Percentiles rank a stretch among this genome's conserved stretches.
phyloP scores from a whole-genome alignment of 1,140 invertebrate genomes.

The Oryzaephilus surinamensis region DNA sequence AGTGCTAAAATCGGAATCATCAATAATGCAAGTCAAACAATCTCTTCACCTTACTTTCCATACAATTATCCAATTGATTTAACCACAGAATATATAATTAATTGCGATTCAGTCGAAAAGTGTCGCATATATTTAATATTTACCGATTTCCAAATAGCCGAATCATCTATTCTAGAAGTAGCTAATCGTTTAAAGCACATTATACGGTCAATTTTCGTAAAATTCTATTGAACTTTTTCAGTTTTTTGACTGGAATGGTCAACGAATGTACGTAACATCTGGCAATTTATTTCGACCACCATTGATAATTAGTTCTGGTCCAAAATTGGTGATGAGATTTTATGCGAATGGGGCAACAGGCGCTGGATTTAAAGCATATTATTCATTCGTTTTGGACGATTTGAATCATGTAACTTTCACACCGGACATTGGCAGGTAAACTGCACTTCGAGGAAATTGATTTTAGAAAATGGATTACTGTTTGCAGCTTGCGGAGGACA shows the following conservation, averaged over 20 bases:
- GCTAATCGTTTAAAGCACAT: constrained; percentile 13
- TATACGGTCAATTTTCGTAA: constrained; percentile 2
- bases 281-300: constrained; percentile 59
- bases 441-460: constrained; percentile 1
- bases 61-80: constrained; percentile 57
- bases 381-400: constrained; percentile 49
- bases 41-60: constrained; percentile 60
- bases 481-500: constrained; percentile 57
- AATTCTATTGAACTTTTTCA: constrained; percentile 27
- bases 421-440: constrained; percentile 44
- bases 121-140: constrained; percentile 56
- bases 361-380: constrained; percentile 56
- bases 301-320: constrained; percentile 52
- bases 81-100: constrained; percentile 54
- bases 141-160: constrained; percentile 57
- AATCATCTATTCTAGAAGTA: constrained; percentile 59
- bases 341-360: constrained; percentile 60
- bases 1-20: constrained; percentile 29
- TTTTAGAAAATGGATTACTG: constrained; percentile 9
- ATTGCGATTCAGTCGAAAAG: constrained; percentile 39
- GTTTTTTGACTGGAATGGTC: constrained; percentile 62
- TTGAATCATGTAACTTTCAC: constrained; percentile 42
- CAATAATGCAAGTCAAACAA: constrained; percentile 35
- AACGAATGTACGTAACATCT: constrained; percentile 53
- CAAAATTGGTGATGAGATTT: constrained; percentile 53